Conservation (phyloP, 2,888 invertebrate genomes). For the Dolichomitus sp. region DNA sequence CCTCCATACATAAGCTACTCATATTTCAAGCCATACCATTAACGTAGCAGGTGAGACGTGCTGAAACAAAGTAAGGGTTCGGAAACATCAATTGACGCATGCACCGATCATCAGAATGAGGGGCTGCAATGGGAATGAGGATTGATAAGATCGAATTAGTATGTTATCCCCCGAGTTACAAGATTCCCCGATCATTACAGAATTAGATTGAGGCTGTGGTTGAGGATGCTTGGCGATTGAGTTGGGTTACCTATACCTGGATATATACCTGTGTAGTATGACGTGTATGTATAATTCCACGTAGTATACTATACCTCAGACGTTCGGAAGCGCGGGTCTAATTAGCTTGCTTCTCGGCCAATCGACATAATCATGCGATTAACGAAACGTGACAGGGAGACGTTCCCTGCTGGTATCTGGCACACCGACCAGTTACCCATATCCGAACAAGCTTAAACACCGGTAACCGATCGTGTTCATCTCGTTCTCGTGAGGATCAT, state of each 20-base stretch:
- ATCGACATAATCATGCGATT: slow-evolving; percentile 74
- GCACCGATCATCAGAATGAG: background rate
- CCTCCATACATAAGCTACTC: background rate
- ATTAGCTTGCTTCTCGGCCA: slow-evolving; percentile 58
- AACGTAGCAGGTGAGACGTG: slow-evolving; percentile 15
- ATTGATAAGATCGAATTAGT: slow-evolving; percentile 21
- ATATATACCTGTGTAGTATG: slow-evolving; percentile 2
- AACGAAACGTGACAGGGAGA: slow-evolving; percentile 82
- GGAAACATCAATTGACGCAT: slow-evolving; percentile 1
- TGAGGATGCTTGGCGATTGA: background rate
- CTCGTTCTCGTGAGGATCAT: slow-evolving; percentile 73
- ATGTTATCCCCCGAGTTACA: background rate
- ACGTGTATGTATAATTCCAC: slow-evolving; percentile 12
- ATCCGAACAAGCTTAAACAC: slow-evolving; percentile 78
- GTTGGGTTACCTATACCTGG: background rate
- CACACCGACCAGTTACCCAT: slow-evolving; percentile 34
- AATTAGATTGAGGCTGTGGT: background rate
- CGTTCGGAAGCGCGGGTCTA: slow-evolving; percentile 46
- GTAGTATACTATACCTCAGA: background rate
- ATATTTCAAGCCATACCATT: background rate
- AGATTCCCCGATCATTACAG: slow-evolving; percentile 9
- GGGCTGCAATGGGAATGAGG: background rate
- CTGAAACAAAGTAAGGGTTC: slow-evolving; percentile 10
- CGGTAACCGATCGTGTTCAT: slow-evolving; percentile 83
- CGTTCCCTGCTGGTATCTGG: slow-evolving; percentile 52